These are phyloP conservation scores for Hipparchia semele DNA, from an alignment of 2,888 invertebrate genomes.

Conservation along the genomic window DNA sequence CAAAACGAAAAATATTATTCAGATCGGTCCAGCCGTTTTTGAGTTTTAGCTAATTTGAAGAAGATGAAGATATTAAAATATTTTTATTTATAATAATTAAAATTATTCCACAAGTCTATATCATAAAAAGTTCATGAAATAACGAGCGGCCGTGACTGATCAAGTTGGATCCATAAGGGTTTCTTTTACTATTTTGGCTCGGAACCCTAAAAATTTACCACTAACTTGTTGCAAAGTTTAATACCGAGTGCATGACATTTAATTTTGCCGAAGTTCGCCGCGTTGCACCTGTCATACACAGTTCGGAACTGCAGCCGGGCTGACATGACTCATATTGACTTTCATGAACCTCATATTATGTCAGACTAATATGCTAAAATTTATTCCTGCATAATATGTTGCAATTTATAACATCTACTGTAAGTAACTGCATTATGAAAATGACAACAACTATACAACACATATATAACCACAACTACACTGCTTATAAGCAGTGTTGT, in stretches of 20 bases:
- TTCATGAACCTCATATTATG: constrained; percentile 23
- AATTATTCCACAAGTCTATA: no score
- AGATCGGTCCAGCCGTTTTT: no score
- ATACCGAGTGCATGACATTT: constrained; percentile 21
- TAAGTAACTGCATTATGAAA: not conserved
- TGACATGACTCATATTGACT: constrained; percentile 25
- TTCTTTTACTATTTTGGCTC: not conserved
- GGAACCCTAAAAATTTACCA: not conserved
- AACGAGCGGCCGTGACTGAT: no score
- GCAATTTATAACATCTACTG: not conserved
- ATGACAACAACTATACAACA: not conserved
- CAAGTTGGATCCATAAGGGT: no score
- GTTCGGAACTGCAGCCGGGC: constrained; percentile 17
- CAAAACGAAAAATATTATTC: no score
- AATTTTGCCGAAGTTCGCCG: constrained; percentile 19
- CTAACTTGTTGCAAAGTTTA: constrained; percentile 6
- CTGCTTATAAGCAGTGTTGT: not conserved
- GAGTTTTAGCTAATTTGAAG: no score
- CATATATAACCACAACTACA: not conserved
- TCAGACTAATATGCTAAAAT: constrained; percentile 7
- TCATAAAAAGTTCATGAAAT: no score
- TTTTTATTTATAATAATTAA: no score
- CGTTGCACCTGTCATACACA: constrained; percentile 20
- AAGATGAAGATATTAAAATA: no score
- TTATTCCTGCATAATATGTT: not conserved